Percentiles rank a stretch among this genome's conserved stretches.
These are phyloP conservation scores for Vollenhovia emeryi DNA, from an alignment of 1,140 invertebrate genomes.

Conservation along the genomic window DNA sequence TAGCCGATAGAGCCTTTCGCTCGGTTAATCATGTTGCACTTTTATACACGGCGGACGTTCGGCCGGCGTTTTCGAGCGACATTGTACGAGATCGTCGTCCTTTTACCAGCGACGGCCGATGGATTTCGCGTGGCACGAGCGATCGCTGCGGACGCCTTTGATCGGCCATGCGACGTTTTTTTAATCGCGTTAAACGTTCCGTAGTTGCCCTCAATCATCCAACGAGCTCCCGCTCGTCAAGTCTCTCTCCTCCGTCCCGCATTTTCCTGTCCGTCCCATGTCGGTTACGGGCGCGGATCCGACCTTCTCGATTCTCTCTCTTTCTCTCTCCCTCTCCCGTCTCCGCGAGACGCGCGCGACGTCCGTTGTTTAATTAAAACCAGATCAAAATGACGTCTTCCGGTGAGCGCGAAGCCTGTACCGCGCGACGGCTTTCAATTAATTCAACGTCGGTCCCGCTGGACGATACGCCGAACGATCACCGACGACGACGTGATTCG, in stretches of 20 bases:
- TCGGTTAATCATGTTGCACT: conserved; percentile 37
- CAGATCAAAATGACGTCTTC: conserved; percentile 67
- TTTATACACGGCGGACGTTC: conserved; percentile 24
- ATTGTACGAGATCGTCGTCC: conserved; percentile 38
- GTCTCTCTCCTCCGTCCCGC: conserved; percentile 2
- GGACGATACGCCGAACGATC: conserved; percentile 25
- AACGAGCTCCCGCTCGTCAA: conserved; percentile 29
- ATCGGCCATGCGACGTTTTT: conserved; percentile 59
- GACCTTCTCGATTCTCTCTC: conserved; percentile 17
- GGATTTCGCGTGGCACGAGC: conserved; percentile 47
- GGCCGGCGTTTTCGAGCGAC: conserved; percentile 24
- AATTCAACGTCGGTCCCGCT: conserved; percentile 63
- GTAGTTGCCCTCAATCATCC: conserved; percentile 52
- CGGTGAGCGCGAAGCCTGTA: conserved; percentile 23
- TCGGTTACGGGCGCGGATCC: not conserved
- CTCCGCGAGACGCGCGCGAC: not conserved
- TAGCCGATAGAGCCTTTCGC: not conserved
- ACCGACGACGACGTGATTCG: conserved; percentile 31
- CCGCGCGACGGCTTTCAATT: conserved; percentile 66
- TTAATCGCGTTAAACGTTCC: conserved; percentile 66
- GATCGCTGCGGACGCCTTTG: conserved; percentile 49
- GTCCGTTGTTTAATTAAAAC: conserved; percentile 68
- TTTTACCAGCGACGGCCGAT: conserved; percentile 19
- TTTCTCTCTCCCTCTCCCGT: not conserved
- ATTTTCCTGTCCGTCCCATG: not conserved